phyloP scores from a whole-genome alignment of 2,797 vertebrate species.

The Margarornis squamiger region DNA sequence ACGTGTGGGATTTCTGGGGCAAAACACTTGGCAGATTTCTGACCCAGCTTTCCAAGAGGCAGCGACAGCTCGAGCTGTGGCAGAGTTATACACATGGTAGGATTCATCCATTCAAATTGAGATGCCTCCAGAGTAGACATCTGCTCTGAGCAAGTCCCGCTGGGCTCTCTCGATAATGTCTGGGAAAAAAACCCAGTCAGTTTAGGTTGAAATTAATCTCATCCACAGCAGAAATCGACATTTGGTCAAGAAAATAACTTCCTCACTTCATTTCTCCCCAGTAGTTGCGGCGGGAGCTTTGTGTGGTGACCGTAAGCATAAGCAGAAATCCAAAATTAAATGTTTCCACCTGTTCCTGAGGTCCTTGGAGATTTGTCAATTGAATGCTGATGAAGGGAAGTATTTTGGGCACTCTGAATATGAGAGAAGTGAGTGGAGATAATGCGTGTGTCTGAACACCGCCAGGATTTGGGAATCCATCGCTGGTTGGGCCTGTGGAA shows the following conservation, averaged over 20 bases:
- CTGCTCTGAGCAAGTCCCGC: background rate
- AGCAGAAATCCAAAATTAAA: background rate
- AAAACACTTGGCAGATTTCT: background rate
- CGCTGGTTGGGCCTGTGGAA: background rate
- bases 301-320: background rate
- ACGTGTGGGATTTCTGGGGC: background rate
- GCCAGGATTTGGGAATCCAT: background rate
- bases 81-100: background rate
- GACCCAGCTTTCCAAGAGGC: background rate
- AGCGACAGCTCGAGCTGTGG: background rate
- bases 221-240: background rate
- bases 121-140: background rate
- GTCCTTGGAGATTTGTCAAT: background rate
- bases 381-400: background rate
- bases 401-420: background rate
- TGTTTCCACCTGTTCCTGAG: background rate
- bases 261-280: background rate
- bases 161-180: background rate
- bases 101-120: background rate
- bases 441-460: background rate
- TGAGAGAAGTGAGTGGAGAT: background rate
- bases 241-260: background rate
- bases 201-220: background rate
- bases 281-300: background rate
- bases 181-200: background rate